phyloP scores from a whole-genome alignment of 2,797 vertebrate species.

The Chaetodon trifasciatus region DNA sequence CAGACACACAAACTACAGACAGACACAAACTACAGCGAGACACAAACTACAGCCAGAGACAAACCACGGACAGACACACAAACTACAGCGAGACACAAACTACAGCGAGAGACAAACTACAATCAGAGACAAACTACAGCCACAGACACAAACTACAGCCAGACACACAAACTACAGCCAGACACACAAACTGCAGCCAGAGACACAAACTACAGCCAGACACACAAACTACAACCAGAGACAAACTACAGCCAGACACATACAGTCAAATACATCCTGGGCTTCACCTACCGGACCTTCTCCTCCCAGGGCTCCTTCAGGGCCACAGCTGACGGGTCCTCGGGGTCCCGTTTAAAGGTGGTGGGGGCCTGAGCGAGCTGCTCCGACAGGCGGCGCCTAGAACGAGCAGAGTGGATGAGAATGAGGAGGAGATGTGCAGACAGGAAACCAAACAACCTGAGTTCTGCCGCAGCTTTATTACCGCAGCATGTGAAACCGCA shows the following conservation, averaged over 20 bases:
- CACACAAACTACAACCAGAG: not conserved
- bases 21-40: not conserved
- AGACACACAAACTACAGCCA: not conserved
- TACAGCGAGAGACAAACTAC: not conserved
- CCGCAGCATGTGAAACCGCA: too few relatives aligned
- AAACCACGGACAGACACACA: not conserved
- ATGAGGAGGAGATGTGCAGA: too few relatives aligned
- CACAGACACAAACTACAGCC: not conserved
- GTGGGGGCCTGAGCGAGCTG: conserved; percentile 96
- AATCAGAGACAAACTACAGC: not conserved
- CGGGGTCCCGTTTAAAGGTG: conserved; percentile 93
- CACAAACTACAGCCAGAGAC: not conserved
- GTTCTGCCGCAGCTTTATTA: too few relatives aligned
- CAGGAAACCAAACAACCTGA: too few relatives aligned
- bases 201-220: not conserved
- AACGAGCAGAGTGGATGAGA: not conserved
- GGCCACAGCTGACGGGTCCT: conserved; percentile 96
- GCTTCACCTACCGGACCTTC: conserved; percentile 90
- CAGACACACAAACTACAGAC: not conserved
- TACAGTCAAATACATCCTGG: not conserved
- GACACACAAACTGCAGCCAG: not conserved
- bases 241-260: not conserved
- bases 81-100: not conserved
- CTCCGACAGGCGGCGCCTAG: conserved; percentile 93
- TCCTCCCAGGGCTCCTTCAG: conserved; percentile 99